Percentiles rank a stretch among this genome's conserved stretches.
phyloP scores from a whole-genome alignment of 2,888 invertebrate species.

The Drosophila pseudotakahashii region DNA sequence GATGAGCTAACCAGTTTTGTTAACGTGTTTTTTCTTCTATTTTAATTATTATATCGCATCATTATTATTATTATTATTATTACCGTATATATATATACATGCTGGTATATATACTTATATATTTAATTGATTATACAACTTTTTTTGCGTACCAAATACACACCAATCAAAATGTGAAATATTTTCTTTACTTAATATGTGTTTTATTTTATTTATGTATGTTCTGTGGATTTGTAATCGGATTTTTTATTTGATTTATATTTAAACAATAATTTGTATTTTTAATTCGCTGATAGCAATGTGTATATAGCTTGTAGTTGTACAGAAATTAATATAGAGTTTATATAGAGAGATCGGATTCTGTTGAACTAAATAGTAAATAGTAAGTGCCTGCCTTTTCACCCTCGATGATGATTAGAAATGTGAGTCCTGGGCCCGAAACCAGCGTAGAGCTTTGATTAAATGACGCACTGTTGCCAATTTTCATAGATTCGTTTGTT shows the following conservation, averaged over 20 bases:
- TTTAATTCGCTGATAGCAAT: no score
- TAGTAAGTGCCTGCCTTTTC: constrained; percentile 58
- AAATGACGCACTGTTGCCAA: constrained; percentile 37
- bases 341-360: constrained; percentile 29
- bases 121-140: constrained; percentile 55
- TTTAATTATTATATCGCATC: constrained; percentile 36
- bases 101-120: constrained; percentile 15
- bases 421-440: background rate
- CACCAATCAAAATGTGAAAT: constrained; percentile 67
- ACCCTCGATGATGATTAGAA: background rate
- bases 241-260: background rate
- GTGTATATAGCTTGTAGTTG: constrained; percentile 29
- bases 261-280: no score
- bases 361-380: constrained; percentile 20
- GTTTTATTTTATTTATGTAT: constrained; percentile 16
- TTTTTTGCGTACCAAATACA: constrained; percentile 76
- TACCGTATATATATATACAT: constrained; percentile 22
- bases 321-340: constrained; percentile 8
- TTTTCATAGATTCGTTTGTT: constrained; percentile 46
- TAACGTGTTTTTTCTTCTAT: constrained; percentile 36
- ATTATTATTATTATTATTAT: constrained; percentile 33
- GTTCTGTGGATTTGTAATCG: background rate
- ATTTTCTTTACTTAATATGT: constrained; percentile 36
- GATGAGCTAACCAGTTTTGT: constrained; percentile 39
- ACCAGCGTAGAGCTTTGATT: constrained; percentile 25